These are phyloP conservation scores for Drosophila rellima DNA, from an alignment of 2,888 invertebrate species.

Conservation along the genomic window DNA sequence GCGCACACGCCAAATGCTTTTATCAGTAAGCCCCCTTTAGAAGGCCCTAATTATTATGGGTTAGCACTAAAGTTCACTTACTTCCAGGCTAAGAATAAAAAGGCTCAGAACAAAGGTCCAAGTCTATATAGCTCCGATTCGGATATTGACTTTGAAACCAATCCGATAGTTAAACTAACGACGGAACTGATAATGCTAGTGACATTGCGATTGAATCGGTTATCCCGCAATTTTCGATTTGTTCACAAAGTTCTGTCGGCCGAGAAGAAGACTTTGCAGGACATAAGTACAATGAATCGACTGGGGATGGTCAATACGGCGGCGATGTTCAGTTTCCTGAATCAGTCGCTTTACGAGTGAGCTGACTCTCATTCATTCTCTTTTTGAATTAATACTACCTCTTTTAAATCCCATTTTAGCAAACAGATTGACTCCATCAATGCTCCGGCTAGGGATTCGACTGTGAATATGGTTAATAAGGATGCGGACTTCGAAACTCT, in stretches of 20 bases:
- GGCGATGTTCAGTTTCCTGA: conserved; percentile 68
- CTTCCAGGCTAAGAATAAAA: conserved; percentile 40
- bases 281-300: conserved; percentile 83
- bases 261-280: conserved; percentile 95
- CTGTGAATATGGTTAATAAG: neutral
- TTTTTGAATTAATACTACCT: neutral
- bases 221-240: conserved; percentile 96
- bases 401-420: conserved; percentile 14
- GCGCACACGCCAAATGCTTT: conserved; percentile 39
- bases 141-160: conserved; percentile 55
- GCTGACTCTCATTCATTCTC: conserved; percentile 7
- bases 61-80: neutral
- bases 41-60: neutral
- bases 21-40: conserved; percentile 32
- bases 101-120: neutral
- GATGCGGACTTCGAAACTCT: conserved; percentile 85
- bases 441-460: conserved; percentile 5
- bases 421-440: conserved; percentile 32
- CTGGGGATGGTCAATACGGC: conserved; percentile 67
- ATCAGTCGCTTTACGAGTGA: conserved; percentile 64
- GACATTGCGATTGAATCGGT: conserved; percentile 88
- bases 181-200: conserved; percentile 52
- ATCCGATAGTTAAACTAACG: conserved; percentile 57
- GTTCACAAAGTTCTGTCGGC: conserved; percentile 93
- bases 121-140: conserved; percentile 45